Evolutionary conservation across 2,888 invertebrate species (phyloP), one percentile per base, ranked within the genome.

Genomic region (Tenthredo distinguenda): DNA sequence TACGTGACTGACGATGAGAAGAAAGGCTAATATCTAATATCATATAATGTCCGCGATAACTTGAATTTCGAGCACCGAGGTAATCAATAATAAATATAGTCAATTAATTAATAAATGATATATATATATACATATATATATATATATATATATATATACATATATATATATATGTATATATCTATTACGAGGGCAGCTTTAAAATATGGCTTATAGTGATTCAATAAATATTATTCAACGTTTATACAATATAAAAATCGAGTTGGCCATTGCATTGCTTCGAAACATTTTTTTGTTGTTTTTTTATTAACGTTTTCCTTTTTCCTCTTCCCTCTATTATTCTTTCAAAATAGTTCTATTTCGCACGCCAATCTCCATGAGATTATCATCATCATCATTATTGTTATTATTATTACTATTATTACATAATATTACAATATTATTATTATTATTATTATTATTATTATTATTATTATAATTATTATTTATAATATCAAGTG

Each of bases 261-360:
- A 43, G 83, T 83, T 71, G 71, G 83, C 83, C 68, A 83, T 83
- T 71, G 68, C 68, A 83, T 83, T 83, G 83, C 71, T 83, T 71
- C 43, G 40, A 43, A 55, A 82, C 37, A 40, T 40, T 55, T 40
- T 37, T 79, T 58, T 4, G 18, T 62, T 77, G 2, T 2, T 43
- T 76, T n/a, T 47, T 47, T 26, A n/a, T 7, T 21, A 4, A 76
- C 26, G 34, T 40, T 37, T 71, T 71, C 37, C n/a, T 37, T 71
- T 31, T 34, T 40, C 3, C 12, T 21, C 10, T 76, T 21, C 9
- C 34, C 34, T 18, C 2, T 34, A 34, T 26, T 55, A 26, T n/a
- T 55, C 40, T 43, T 83, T 47, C 65, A 83, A 71, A 83, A 71
- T 83, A 71, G 65, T 83, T 71, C 47, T 18, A 68, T 65, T 71